Evolutionary conservation across 2,797 vertebrate species (phyloP), one percentile per base, ranked within the genome.

Genomic region (Poeciliopsis infans): DNA sequence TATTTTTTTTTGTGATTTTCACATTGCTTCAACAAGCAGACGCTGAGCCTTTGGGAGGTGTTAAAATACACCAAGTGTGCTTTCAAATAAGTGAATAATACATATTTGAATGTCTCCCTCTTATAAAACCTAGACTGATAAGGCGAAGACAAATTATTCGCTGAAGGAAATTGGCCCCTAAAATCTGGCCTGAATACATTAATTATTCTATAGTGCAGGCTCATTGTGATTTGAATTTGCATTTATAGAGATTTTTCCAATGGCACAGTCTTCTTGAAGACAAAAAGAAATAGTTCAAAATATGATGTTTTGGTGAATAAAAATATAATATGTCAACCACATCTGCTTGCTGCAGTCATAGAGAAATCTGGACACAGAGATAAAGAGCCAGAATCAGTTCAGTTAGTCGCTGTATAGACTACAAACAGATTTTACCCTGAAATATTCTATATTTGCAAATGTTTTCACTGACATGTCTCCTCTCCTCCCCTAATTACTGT

Each of bases 101-200:
- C 23, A 77, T 87, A 85, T 88, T 80, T 83, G 68, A 88, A 84
- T 85, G 78, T 51, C 79, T 74, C 74, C 43, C 46, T 23, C 87
- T 91, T 72, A 77, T 75, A 43, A 79, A 83, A 85, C 78, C 87
- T 89, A 86, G 85, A 83, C 84, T 79, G 82, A 75, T 25, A 51
- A 45, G 72, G 41, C 23, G 64, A 80, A 83, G 76, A 75, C 45
- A 70, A 25, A 28, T 69, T 83, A 78, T 25, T 71, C 39, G 61
- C 78, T 20, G 66, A 61, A 70, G 46, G 25, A 80, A 77, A 82
- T 70, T 55, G 61, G 55, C 59, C 64, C 68, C 45, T 53, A 45
- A 72, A 85, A 83, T 79, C 64, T 84, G 78, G 41, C 78, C 79
- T 84, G 61, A 87, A 90, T 90, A 66, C 78, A 89, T 86, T 82